These are phyloP conservation scores for Panagrolaimus sp. DNA, from an alignment of 1,140 invertebrate genomes.

Conservation along the genomic window DNA sequence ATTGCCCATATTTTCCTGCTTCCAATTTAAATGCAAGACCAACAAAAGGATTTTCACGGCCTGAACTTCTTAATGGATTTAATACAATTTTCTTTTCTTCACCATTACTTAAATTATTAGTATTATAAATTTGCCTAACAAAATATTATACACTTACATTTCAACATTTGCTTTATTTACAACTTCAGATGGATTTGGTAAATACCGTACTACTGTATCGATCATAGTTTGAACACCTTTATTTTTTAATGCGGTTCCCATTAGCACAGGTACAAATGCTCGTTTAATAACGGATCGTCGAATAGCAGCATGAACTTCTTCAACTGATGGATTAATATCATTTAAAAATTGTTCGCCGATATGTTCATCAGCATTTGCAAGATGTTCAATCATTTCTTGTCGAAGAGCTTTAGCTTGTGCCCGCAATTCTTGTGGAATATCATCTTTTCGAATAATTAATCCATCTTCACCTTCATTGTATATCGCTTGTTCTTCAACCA, in stretches of 20 bases:
- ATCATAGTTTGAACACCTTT: conserved; percentile 91
- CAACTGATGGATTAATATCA: conserved; percentile 46
- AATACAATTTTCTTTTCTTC: conserved; percentile 68
- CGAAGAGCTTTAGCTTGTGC: conserved; percentile 71
- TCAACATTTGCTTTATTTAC: conserved; percentile 74
- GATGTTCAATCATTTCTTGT: conserved; percentile 84
- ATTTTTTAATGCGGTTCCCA: conserved; percentile 85
- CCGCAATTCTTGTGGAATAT: conserved; percentile 78
- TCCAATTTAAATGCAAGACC: conserved; percentile 95
- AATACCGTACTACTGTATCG: conserved; percentile 77
- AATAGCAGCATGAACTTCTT: conserved; percentile 70
- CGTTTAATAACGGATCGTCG: conserved; percentile 75
- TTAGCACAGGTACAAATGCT: conserved; percentile 67
- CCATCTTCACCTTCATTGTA: conserved; percentile 91
- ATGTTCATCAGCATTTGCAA: conserved; percentile 87
- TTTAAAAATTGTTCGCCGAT: conserved; percentile 71
- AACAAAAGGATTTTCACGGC: conserved; percentile 70
- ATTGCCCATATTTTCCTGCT: conserved; percentile 87
- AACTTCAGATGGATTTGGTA: conserved; percentile 91
- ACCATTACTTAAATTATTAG: conserved; percentile 57
- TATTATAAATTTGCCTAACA: conserved; percentile 21
- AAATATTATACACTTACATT: conserved; percentile 34
- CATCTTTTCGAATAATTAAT: conserved; percentile 63
- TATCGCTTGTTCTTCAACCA: conserved; percentile 77
- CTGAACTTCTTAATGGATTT: conserved; percentile 69